phyloP scores from a whole-genome alignment of 2,797 vertebrate genomes.

The Dicrostonyx torquatus region DNA sequence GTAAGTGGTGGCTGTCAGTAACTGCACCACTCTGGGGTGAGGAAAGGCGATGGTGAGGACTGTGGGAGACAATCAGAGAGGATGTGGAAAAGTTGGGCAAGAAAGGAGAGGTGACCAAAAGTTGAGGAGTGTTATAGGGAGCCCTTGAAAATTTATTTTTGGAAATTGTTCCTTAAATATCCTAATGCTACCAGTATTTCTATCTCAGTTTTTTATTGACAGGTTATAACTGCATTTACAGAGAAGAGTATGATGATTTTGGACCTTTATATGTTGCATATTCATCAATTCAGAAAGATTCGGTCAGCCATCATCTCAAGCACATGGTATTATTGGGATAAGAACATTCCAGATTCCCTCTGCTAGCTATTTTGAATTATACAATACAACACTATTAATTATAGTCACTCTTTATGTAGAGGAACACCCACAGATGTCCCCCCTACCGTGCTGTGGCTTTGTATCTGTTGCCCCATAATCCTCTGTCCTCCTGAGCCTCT shows the following conservation, averaged over 20 bases:
- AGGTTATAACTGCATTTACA: neutral
- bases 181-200: neutral
- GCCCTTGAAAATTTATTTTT: constrained; percentile 5
- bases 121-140: neutral
- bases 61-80: neutral
- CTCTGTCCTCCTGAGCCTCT: neutral
- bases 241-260: neutral
- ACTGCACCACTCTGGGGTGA: neutral
- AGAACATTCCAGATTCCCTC: neutral
- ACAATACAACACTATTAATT: neutral
- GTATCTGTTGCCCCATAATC: neutral
- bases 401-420: neutral
- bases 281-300: neutral
- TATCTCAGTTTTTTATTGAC: neutral
- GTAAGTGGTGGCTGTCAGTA: neutral
- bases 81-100: neutral
- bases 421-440: neutral
- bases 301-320: neutral
- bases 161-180: constrained; percentile 3
- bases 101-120: neutral
- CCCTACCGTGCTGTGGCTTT: neutral
- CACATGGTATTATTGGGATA: neutral
- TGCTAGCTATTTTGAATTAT: neutral
- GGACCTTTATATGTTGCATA: neutral
- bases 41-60: neutral